A percentile compares a stretch with the other conserved stretches of the same genome.
Evolutionary conservation across 1,140 invertebrate species (phyloP).

Genomic region (Cephus cinctus): DNA sequence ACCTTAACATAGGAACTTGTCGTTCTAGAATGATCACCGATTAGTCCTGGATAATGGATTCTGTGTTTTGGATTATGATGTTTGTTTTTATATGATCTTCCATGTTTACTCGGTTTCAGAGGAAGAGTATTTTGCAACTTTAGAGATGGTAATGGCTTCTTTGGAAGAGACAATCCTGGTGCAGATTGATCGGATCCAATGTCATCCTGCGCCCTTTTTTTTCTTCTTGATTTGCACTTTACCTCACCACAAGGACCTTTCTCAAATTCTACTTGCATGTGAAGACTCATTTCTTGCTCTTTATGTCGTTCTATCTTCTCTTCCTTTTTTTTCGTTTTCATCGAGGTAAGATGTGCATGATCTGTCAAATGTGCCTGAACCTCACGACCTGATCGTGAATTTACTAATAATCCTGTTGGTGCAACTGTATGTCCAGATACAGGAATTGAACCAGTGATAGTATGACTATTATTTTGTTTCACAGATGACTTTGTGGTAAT

Average conservation of each 20-base stretch:
- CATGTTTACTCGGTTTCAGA: neutral
- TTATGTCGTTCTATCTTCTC: neutral
- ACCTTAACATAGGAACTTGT: constrained; percentile 22
- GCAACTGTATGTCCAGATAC: neutral
- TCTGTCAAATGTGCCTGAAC: no score
- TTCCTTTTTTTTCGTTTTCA: neutral
- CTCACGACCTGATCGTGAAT: no score
- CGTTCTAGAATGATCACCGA: neutral
- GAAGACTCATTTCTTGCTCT: neutral
- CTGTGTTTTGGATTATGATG: constrained; percentile 3
- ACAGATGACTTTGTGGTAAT: neutral
- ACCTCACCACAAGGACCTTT: constrained; percentile 10
- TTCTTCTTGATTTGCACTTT: constrained; percentile 9
- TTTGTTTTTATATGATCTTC: constrained; percentile 6
- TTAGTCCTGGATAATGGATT: constrained; percentile 5
- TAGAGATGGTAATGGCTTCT: no score
- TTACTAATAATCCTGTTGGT: neutral
- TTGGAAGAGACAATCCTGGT: no score
- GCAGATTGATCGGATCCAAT: neutral
- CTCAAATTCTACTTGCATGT: neutral
- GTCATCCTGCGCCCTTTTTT: neutral
- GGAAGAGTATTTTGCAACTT: no score
- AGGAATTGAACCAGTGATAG: neutral
- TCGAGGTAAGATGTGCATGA: neutral
- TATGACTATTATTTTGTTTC: neutral